Conservation (phyloP, 1,140 invertebrate genomes). For the Pseudomyrmex flavicornis region DNA sequence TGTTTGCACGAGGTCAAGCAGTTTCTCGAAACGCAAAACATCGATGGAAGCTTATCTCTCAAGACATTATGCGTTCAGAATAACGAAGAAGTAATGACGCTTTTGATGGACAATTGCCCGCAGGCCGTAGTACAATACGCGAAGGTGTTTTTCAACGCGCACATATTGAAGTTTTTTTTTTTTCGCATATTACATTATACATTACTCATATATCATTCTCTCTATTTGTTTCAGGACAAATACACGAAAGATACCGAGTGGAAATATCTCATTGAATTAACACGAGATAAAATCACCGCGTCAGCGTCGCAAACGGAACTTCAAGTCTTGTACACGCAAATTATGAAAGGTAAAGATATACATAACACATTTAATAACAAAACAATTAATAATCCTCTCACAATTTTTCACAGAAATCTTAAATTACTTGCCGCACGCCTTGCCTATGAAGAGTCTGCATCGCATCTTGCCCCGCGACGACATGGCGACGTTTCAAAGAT, state of each 20-base stretch:
- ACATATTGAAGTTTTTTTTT: conserved; percentile 35
- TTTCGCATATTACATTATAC: conserved; percentile 26
- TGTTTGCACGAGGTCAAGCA: conserved; percentile 82
- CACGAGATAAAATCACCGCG: conserved; percentile 83
- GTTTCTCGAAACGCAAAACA: conserved; percentile 81
- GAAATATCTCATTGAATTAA: conserved; percentile 84
- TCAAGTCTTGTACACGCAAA: conserved; percentile 84
- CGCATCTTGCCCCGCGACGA: conserved; percentile 84
- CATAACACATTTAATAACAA: conserved; percentile 16
- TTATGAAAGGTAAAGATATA: conserved; percentile 83
- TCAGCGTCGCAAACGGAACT: conserved; percentile 80
- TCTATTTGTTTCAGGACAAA: conserved; percentile 82
- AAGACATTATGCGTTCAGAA: conserved; percentile 78
- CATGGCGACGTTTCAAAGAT: conserved; percentile 82
- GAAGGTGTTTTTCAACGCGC: conserved; percentile 82
- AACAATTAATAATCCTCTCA: conserved; percentile 26
- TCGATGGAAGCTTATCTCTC: conserved; percentile 82
- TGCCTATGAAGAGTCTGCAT: conserved; percentile 84
- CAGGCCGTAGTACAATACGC: conserved; percentile 86
- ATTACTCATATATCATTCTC: background rate
- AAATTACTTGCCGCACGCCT: conserved; percentile 83
- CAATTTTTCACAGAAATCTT: conserved; percentile 82
- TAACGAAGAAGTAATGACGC: conserved; percentile 74
- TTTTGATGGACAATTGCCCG: conserved; percentile 86
- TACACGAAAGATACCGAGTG: conserved; percentile 85